Base-by-base conservation (phyloP, 2,888 invertebrate species). In the Anthrax anthrax region DNA sequence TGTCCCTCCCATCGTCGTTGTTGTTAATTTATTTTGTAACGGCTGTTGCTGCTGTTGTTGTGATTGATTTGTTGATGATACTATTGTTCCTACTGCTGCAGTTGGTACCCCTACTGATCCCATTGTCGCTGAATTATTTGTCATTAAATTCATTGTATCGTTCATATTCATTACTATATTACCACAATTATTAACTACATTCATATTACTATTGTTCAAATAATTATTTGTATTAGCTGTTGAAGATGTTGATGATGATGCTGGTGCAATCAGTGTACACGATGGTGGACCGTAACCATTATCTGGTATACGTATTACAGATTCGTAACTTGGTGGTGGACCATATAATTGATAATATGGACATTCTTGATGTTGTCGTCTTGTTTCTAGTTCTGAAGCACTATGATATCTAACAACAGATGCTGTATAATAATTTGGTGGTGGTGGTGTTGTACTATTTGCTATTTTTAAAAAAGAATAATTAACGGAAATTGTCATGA, bases 291-390 rank as follows among this genome's bases (percentile, higher is more conserved):
- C 49, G 37, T 38, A 41, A 16, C 43, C 44, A 16, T 23, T 47
- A 17, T 51, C 49, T 10, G 50, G 48, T 16, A 54, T 37, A 27
- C 46, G 51, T 47, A 70, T 64, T 44, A 70, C 70, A 37, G 70
- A 68, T 49, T 71, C 70, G 53, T 70, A 70, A 51, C 69, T 69
- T n/a, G 70, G 70, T 13, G 71, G 71, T 38, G 71, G 71, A 17
- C 70, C 70, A 51, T 70, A 70, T n/a, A 70, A 52, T 49, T 69
- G 66, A 51, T 69, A 67, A 50, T 70, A 70, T 5, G 70, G 69
- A 47, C 65, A 69, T 57, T 61, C 62, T 42, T 52, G 47, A 40
- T 45, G 50, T 42, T 54, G 54, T 5, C 52, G 46, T 37, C 47
- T 43, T 16, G 50, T 51, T 39, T 48, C 47, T 39, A 41, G 19